Conservation (phyloP, 92 coral and sea anemone species). For the Parazoanthus atlanticus region DNA sequence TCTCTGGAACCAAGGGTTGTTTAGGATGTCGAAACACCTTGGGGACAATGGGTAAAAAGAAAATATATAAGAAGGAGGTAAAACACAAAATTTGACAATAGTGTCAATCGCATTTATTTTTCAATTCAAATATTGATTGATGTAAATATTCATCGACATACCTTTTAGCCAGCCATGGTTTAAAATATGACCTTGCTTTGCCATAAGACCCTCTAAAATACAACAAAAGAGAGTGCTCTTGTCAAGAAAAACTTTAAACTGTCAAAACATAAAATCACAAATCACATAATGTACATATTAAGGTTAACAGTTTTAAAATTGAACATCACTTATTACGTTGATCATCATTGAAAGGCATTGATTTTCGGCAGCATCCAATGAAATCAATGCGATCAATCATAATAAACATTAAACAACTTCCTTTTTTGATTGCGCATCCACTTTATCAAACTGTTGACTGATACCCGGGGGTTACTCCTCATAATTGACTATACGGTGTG, state of each 20-base stretch:
- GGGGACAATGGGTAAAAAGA: neutral
- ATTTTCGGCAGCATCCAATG: too few species aligned
- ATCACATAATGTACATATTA: too few species aligned
- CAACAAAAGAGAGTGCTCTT: neutral
- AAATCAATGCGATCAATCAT: too few species aligned
- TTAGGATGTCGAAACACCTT: slow-evolving; percentile 82
- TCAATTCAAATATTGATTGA: too few species aligned
- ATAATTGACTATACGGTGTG: too few species aligned
- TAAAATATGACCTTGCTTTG: slow-evolving; percentile 87
- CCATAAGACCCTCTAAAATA: slow-evolving; percentile 79
- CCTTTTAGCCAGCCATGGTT: slow-evolving; percentile 78
- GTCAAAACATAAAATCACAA: neutral
- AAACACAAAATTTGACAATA: neutral
- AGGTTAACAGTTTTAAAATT: too few species aligned
- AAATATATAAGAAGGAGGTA: neutral
- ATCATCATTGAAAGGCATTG: too few species aligned
- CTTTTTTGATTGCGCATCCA: too few species aligned
- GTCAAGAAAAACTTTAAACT: neutral
- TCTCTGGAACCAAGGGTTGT: slow-evolving; percentile 79
- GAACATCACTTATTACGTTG: too few species aligned
- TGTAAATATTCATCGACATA: slow-evolving; percentile 8
- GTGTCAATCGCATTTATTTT: neutral
- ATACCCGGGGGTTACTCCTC: too few species aligned
- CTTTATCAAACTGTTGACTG: too few species aligned
- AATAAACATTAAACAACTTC: too few species aligned